Conservation (phyloP, 2,113 vertebrate species). For the Micromys minutus region DNA sequence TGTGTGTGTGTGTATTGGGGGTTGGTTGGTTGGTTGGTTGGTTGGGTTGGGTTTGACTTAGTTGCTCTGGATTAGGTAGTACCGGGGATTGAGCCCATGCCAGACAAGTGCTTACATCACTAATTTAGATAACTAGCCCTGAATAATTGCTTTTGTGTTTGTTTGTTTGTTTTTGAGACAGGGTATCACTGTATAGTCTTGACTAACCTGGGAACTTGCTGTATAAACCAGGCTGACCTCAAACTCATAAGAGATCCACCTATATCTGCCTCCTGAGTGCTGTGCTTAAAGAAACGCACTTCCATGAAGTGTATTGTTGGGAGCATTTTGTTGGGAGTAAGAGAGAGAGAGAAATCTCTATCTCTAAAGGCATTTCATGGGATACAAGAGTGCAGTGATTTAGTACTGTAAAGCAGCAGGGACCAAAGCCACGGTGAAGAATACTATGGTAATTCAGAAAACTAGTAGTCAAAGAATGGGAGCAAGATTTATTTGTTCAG, state of each 20-base stretch:
- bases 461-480: slow-evolving; percentile 1
- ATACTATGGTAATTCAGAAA: background rate
- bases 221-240: background rate
- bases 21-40: background rate
- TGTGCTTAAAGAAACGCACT: background rate
- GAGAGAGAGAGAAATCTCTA: slow-evolving; percentile 15
- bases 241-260: background rate
- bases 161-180: background rate
- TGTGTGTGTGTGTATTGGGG: background rate
- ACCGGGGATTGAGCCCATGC: background rate
- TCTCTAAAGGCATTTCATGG: background rate
- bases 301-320: background rate
- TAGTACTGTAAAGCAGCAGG: background rate
- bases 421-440: slow-evolving; percentile 18
- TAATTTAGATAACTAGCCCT: background rate
- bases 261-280: background rate
- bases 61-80: background rate
- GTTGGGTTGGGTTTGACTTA: background rate
- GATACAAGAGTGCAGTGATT: background rate
- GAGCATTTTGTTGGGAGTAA: slow-evolving; percentile 38
- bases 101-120: background rate
- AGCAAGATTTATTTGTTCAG: background rate
- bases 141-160: background rate
- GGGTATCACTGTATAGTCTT: background rate
- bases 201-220: background rate